phyloP scores from a whole-genome alignment of 2,797 vertebrate genomes.

The Myotis findleyi region DNA sequence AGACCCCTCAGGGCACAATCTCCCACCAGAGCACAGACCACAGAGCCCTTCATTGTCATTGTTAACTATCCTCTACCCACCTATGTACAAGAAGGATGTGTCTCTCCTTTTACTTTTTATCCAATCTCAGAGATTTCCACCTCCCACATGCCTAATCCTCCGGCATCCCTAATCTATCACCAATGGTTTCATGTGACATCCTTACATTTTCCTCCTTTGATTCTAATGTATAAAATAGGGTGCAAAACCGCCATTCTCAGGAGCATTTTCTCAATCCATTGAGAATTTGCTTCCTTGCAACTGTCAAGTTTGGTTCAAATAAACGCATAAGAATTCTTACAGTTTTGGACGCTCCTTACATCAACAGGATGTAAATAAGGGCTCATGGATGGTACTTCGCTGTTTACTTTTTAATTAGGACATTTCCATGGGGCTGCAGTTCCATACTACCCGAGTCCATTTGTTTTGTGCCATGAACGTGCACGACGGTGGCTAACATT shows the following conservation, averaged over 20 bases:
- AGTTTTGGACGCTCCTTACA: not conserved
- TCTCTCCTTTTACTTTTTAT: not conserved
- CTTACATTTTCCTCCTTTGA: not conserved
- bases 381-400: not conserved
- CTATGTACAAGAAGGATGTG: not conserved
- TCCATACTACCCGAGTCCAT: slow-evolving; percentile 20
- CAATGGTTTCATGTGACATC: not conserved
- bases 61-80: not conserved
- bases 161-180: not conserved
- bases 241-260: not conserved
- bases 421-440: slow-evolving; percentile 58
- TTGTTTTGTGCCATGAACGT: not conserved
- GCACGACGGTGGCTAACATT: accelerated
- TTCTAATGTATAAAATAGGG: not conserved
- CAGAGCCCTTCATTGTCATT: not conserved
- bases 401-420: slow-evolving; percentile 58
- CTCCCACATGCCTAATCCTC: not conserved
- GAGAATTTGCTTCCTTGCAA: not conserved
- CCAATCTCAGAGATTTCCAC: not conserved
- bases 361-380: slow-evolving; percentile 24
- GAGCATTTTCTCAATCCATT: not conserved
- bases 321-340: not conserved
- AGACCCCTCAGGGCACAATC: not conserved
- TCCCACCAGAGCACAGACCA: not conserved
- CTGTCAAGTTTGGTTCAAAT: not conserved